Evolutionary conservation across 2,888 invertebrate species (phyloP).

Genomic region (Meghimatium bilineatum): DNA sequence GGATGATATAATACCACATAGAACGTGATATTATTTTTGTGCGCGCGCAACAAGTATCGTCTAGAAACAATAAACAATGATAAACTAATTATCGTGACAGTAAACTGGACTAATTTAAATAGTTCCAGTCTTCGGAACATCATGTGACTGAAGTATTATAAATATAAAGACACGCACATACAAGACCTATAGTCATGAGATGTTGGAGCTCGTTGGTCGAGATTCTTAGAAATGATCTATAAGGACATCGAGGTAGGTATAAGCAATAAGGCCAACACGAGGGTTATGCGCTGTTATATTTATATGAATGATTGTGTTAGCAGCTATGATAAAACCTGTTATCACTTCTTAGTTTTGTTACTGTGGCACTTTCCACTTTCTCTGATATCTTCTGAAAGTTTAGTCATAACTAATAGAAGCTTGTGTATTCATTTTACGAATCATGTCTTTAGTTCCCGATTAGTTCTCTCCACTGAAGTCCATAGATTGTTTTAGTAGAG

Average conservation of each 20-base stretch:
- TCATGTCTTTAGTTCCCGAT: too few species aligned
- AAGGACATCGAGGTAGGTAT: background rate
- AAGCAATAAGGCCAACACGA: background rate
- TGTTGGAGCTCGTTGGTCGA: background rate
- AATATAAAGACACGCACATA: background rate
- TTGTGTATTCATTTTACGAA: too few species aligned
- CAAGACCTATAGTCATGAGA: background rate
- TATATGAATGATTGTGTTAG: too few species aligned
- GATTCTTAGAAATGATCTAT: background rate
- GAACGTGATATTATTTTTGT: background rate
- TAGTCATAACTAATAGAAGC: too few species aligned
- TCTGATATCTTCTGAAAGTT: too few species aligned
- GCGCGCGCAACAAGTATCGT: background rate
- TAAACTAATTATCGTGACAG: background rate
- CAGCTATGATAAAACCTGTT: too few species aligned
- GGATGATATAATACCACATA: background rate
- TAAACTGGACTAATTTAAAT: background rate
- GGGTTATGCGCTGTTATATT: background rate
- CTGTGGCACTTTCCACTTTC: too few species aligned
- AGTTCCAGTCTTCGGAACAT: conserved; percentile 8
- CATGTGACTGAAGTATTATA: background rate
- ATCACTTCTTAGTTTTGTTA: too few species aligned
- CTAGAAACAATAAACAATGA: background rate
- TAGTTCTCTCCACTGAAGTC: too few species aligned
- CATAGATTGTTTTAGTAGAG: too few species aligned